These are phyloP conservation scores for Chelonus insularis DNA, from an alignment of 1,140 invertebrate species.

Conservation along the genomic window DNA sequence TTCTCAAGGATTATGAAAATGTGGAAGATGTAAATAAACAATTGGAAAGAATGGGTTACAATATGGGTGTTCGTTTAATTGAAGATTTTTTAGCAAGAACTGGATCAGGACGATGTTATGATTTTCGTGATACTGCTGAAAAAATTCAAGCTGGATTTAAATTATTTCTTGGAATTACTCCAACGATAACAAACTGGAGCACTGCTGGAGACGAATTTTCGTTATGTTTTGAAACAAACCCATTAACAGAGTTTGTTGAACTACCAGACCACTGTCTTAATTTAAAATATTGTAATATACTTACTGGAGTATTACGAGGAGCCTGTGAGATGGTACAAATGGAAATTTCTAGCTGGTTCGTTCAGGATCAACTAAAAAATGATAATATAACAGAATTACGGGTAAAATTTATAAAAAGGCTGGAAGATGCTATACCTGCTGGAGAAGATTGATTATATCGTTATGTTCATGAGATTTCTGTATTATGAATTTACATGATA, in stretches of 20 bases:
- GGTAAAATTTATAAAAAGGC: conserved; percentile 91
- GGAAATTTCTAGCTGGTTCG: conserved; percentile 79
- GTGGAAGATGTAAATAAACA: conserved; percentile 96
- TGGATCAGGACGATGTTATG: conserved; percentile 85
- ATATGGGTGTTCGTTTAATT: conserved; percentile 96
- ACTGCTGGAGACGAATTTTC: conserved; percentile 95
- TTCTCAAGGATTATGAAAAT: conserved; percentile 97
- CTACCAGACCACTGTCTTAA: conserved; percentile 84
- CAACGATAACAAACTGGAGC: conserved; percentile 92
- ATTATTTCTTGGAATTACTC: conserved; percentile 89
- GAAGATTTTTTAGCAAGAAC: conserved; percentile 97
- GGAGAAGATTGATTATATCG: conserved; percentile 91
- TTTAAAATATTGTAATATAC: conserved; percentile 92
- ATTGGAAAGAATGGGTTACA: conserved; percentile 92
- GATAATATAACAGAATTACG: conserved; percentile 92
- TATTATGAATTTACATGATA: too few relatives aligned
- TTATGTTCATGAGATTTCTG: too few relatives aligned
- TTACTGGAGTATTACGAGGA: conserved; percentile 91
- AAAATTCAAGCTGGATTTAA: conserved; percentile 89
- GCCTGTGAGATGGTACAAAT: conserved; percentile 95
- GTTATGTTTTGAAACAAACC: conserved; percentile 91
- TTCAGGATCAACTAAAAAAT: conserved; percentile 93
- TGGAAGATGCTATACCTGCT: conserved; percentile 97
- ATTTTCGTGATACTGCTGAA: conserved; percentile 96
- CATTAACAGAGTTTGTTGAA: conserved; percentile 98